These are phyloP conservation scores for Quiscalus mexicanus DNA, from an alignment of 2,113 vertebrate genomes.

Conservation along the genomic window DNA sequence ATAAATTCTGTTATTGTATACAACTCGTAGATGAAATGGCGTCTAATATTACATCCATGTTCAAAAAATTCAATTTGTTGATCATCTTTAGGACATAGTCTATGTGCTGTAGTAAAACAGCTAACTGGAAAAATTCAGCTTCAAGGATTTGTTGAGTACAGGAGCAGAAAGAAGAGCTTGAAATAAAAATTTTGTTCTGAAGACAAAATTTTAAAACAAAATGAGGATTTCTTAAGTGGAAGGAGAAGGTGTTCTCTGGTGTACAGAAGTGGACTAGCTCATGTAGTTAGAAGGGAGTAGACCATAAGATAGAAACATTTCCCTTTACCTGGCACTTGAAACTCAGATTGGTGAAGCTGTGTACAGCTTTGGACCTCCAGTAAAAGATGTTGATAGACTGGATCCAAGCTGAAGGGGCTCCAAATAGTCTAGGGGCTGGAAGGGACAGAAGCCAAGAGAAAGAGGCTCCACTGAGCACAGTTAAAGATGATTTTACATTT, in stretches of 20 bases:
- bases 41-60: neutral
- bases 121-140: neutral
- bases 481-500: neutral
- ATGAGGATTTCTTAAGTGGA: neutral
- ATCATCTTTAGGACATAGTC: neutral
- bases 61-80: neutral
- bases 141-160: neutral
- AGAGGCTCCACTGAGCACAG: neutral
- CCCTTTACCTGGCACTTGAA: neutral
- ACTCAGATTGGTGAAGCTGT: neutral
- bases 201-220: neutral
- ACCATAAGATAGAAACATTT: neutral
- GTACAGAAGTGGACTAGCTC: too few species aligned
- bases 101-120: neutral
- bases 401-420: neutral
- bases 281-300: neutral
- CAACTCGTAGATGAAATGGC: neutral
- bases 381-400: neutral
- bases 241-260: neutral
- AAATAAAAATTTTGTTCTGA: neutral
- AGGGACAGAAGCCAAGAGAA: neutral
- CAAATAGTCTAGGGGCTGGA: neutral
- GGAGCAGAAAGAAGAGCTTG: neutral
- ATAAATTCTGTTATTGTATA: neutral
- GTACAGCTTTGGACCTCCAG: neutral